Percentiles rank a stretch among this genome's conserved stretches.
These are phyloP conservation scores for Rostratula benghalensis DNA, from an alignment of 2,113 vertebrate genomes.

Conservation along the genomic window DNA sequence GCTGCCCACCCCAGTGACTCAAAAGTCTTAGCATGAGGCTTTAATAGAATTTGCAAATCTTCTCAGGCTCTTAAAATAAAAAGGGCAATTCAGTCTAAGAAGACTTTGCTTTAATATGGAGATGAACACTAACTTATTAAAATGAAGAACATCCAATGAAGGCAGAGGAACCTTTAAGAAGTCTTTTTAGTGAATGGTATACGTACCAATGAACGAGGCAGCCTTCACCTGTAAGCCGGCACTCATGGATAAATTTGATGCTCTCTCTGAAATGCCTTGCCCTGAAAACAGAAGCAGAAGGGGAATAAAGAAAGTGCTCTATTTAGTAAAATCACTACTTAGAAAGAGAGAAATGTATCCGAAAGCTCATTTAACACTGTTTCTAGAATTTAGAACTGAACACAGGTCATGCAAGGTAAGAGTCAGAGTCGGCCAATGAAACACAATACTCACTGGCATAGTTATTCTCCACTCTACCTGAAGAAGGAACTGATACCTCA, in stretches of 20 bases:
- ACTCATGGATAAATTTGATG: slow-evolving; percentile 93
- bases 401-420: not conserved
- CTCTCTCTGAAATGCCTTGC: slow-evolving; percentile 93
- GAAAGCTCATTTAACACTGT: not conserved
- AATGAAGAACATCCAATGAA: not conserved
- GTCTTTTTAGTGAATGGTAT: not conserved
- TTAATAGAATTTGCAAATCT: not conserved
- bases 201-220: slow-evolving; percentile 93
- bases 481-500: not conserved
- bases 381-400: slow-evolving; percentile 32
- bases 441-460: not conserved
- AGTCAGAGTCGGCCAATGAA: not conserved
- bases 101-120: not conserved
- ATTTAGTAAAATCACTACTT: slow-evolving; percentile 39
- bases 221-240: slow-evolving; percentile 86
- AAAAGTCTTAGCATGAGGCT: not conserved
- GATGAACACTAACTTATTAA: not conserved
- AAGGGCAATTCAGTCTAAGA: not conserved
- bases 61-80: not conserved
- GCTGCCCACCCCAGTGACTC: not conserved
- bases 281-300: slow-evolving; percentile 72
- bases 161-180: not conserved
- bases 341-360: slow-evolving; percentile 2
- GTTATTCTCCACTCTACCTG: not conserved
- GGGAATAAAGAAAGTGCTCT: slow-evolving; percentile 27